Percentiles rank a stretch among this genome's conserved stretches.
These are phyloP conservation scores for Threskiornis aethiopicus DNA, from an alignment of 2,797 vertebrate genomes.

Conservation along the genomic window DNA sequence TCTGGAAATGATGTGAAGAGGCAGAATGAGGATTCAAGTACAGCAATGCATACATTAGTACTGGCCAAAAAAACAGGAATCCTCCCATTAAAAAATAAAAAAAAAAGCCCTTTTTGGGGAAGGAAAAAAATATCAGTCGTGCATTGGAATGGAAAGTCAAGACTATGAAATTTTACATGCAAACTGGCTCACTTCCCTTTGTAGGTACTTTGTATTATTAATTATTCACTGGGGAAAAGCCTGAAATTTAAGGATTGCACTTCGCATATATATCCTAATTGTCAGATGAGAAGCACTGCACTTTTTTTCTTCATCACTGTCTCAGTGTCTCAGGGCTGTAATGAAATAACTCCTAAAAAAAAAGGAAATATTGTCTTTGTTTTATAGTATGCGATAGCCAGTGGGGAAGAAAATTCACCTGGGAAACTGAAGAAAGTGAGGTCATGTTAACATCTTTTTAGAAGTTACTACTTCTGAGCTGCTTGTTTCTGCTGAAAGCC, in stretches of 20 bases:
- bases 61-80: background rate
- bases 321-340: background rate
- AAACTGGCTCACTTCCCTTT: background rate
- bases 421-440: background rate
- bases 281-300: background rate
- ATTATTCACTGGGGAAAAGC: background rate
- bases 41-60: background rate
- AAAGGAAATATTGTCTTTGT: background rate
- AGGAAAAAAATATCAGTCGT: background rate
- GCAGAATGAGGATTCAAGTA: background rate
- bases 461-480: background rate
- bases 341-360: background rate
- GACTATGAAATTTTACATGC: background rate
- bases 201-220: background rate
- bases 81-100: background rate
- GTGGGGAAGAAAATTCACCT: background rate
- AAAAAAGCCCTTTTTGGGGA: accelerated
- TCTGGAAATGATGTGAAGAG: background rate
- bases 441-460: background rate
- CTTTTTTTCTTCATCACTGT: background rate
- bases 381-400: background rate
- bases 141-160: background rate
- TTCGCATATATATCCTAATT: background rate
- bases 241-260: background rate
- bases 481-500: background rate